Evolutionary conservation across 2,888 invertebrate genomes (phyloP), one percentile per base, ranked within the genome.

Genomic region (Copidosoma aretas): DNA sequence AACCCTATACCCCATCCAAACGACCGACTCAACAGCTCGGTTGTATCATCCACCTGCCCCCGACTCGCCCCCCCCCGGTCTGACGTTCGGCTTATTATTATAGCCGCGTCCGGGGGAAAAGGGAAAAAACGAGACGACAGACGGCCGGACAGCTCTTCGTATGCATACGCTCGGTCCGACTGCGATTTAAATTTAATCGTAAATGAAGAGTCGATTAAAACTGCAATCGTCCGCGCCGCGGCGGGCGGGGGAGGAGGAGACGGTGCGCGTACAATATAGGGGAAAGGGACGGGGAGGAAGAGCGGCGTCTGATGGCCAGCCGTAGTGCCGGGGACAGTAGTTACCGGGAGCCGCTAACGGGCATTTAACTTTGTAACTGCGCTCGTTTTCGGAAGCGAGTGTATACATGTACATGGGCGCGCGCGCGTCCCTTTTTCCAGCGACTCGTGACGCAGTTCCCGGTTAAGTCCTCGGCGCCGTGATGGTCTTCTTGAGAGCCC

Each of bases 311-410:
- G n/a, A n/a, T n/a, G 65, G 60, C 71, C 32, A 32, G n/a, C n/a
- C n/a, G n/a, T n/a, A 32, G 32, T 8, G 8, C 32, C 32, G 17
- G 63, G n/a, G n/a, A n/a, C n/a, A n/a, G 77, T 77, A 80, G 82
- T 83, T 83, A 83, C 82, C 79, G 82, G 15, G 14, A 79, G 80
- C 32, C 76, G 80, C 80, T 83, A 83, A 83, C 83, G 77, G 81
- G 82, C 82, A 82, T 83, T 83, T 82, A 83, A 82, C 77, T 83
- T 82, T 12, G 80, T 83, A 82, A 82, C 82, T 81, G 81, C 82
- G 81, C 78, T 81, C 81, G 81, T 81, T 82, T 77, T 80, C 79
- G n/a, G n/a, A n/a, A n/a, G n/a, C n/a, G n/a, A n/a, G n/a, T n/a
- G n/a, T n/a, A n/a, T n/a, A n/a, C n/a, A n/a, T n/a, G n/a, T n/a